These are phyloP conservation scores for Microctenopoma stevenorrisi DNA, from an alignment of 2,797 vertebrate genomes.

Conservation along the genomic window DNA sequence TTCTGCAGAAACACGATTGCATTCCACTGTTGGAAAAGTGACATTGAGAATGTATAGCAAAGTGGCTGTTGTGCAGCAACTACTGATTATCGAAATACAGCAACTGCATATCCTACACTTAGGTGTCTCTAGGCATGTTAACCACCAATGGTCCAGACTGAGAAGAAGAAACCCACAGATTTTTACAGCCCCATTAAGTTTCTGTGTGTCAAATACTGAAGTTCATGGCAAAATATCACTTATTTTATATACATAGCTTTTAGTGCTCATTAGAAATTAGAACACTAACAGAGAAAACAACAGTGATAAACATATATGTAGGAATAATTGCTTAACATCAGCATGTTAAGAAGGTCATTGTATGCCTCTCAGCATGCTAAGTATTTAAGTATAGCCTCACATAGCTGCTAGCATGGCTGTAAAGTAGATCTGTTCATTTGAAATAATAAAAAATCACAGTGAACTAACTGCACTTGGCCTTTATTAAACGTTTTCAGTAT, in stretches of 20 bases:
- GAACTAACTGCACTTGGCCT: neutral
- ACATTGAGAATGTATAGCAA: no score
- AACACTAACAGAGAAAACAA: neutral
- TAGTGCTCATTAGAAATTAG: neutral
- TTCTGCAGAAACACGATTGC: neutral
- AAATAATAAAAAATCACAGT: neutral
- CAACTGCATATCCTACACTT: no score
- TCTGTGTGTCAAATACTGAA: no score
- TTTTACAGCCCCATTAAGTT: neutral
- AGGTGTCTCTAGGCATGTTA: no score
- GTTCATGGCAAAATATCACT: no score
- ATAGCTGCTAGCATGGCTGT: no score
- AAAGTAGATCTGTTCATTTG: neutral
- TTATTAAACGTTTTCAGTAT: neutral
- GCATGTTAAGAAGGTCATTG: no score
- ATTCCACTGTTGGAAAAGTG: no score
- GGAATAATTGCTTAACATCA: neutral
- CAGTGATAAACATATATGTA: neutral
- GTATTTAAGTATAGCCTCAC: neutral
- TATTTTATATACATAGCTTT: no score
- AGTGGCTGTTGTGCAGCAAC: no score
- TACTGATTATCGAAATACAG: no score
- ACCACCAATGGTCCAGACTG: no score
- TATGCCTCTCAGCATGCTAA: neutral
- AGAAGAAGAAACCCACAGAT: neutral